Conservation (phyloP, 2,113 vertebrate species). For the Alexandromys fortis region DNA sequence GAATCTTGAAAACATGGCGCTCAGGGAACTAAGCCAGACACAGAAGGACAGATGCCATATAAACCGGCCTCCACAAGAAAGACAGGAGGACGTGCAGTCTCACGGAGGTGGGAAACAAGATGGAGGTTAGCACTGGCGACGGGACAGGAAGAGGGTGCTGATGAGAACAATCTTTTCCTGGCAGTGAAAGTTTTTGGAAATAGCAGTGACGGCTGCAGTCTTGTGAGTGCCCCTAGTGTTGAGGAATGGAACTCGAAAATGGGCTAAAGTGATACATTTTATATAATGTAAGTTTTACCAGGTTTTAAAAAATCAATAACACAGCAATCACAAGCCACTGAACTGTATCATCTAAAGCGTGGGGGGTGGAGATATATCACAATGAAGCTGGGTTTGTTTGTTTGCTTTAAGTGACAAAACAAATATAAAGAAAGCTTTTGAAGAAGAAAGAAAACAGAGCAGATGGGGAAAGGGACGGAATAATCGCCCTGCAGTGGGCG, state of each 20-base stretch:
- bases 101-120: background rate
- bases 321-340: background rate
- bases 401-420: background rate
- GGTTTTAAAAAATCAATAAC: conserved; percentile 39
- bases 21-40: background rate
- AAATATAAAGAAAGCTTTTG: background rate
- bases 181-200: background rate
- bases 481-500: accelerated
- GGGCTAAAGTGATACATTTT: background rate
- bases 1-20: background rate
- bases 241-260: background rate
- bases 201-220: background rate
- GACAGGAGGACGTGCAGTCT: accelerated
- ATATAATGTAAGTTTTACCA: background rate
- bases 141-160: accelerated
- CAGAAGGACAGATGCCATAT: accelerated
- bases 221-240: no score
- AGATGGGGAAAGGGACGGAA: background rate
- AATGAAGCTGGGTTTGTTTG: background rate
- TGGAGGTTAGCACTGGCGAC: accelerated
- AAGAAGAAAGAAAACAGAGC: background rate
- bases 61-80: background rate
- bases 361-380: background rate
- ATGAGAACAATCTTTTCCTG: background rate
- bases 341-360: background rate